Evolutionary conservation across 1,140 invertebrate species (phyloP).

Genomic region (Zophobas atratus): DNA sequence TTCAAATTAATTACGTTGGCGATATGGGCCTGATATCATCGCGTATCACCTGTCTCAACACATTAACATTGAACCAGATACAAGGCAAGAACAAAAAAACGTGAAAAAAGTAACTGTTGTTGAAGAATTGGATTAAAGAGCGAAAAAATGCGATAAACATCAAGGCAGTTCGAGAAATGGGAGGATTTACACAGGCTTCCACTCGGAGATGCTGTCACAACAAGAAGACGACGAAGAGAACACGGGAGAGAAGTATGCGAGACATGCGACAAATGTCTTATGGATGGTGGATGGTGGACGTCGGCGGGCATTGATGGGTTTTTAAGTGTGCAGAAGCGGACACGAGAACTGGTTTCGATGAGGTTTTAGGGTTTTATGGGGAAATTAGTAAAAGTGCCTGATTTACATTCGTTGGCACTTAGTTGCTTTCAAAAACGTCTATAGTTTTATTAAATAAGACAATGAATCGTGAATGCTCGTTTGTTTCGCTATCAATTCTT

Average conservation of each 20-base stretch:
- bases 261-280: conserved; percentile 9
- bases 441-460: too few species aligned
- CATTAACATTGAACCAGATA: conserved; percentile 17
- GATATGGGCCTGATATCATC: conserved; percentile 26
- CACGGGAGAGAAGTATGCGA: neutral
- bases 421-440: too few species aligned
- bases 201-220: conserved; percentile 24
- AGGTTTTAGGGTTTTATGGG: too few species aligned
- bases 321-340: too few species aligned
- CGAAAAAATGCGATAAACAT: conserved; percentile 19
- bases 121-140: conserved; percentile 35
- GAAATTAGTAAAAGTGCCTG: too few species aligned
- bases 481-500: too few species aligned
- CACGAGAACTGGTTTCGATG: too few species aligned
- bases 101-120: conserved; percentile 1
- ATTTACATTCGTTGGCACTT: too few species aligned
- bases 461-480: too few species aligned
- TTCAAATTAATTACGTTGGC: conserved; percentile 38
- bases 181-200: conserved; percentile 21
- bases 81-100: neutral
- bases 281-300: neutral
- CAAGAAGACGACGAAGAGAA: neutral
- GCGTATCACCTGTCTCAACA: conserved; percentile 29
- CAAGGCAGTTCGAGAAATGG: conserved; percentile 22
- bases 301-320: too few species aligned